Conservation (phyloP, 2,113 vertebrate genomes). For the Mustela nigripes region DNA sequence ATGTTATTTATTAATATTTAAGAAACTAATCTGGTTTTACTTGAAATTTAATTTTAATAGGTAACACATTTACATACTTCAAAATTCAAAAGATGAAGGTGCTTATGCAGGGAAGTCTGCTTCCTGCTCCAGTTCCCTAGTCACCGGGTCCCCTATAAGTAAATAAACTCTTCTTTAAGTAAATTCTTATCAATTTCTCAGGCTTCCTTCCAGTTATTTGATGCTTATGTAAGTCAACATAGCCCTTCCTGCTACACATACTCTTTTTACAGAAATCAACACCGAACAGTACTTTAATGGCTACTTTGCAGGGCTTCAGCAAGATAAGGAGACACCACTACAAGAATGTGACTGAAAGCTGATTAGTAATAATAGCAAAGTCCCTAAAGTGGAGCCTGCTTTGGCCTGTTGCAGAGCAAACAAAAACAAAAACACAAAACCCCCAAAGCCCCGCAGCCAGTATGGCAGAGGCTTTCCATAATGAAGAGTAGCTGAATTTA, state of each 20-base stretch:
- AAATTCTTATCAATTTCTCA: neutral
- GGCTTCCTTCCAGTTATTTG: neutral
- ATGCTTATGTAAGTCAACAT: neutral
- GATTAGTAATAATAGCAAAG: neutral
- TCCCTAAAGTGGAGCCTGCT: neutral
- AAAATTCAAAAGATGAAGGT: constrained; percentile 10
- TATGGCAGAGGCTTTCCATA: neutral
- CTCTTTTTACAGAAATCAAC: neutral
- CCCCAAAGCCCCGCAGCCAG: neutral
- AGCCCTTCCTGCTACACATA: neutral
- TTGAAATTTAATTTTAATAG: neutral
- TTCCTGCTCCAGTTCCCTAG: neutral
- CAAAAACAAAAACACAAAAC: neutral
- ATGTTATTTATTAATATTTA: neutral
- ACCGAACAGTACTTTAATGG: neutral
- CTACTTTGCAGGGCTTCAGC: neutral
- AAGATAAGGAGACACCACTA: neutral
- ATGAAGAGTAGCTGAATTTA: neutral
- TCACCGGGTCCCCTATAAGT: neutral
- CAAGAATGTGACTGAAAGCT: neutral
- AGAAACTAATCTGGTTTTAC: neutral
- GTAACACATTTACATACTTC: neutral
- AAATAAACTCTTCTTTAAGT: neutral
- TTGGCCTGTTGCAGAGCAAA: neutral
- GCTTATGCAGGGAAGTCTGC: neutral